Evolutionary conservation across 2,113 vertebrate species (phyloP).

Genomic region (Barnardius zonarius): DNA sequence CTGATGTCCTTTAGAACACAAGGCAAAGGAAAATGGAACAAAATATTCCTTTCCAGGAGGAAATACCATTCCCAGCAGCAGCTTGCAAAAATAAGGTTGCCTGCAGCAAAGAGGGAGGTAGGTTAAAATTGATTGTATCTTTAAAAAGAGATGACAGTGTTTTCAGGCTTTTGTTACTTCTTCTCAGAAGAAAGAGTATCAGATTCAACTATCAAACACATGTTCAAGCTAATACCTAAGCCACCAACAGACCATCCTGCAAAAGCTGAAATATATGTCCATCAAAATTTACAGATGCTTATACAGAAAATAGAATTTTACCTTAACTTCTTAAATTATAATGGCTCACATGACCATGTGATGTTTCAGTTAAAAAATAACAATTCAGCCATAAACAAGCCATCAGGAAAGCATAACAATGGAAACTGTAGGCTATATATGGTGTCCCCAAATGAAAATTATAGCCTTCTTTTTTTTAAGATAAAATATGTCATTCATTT

Average conservation of each 20-base stretch:
- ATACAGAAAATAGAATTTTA: background rate
- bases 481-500: background rate
- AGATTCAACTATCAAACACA: background rate
- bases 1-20: background rate
- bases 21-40: background rate
- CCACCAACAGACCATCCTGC: background rate
- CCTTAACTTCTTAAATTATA: background rate
- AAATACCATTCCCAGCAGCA: background rate
- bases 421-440: background rate
- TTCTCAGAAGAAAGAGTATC: background rate
- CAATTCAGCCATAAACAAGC: background rate
- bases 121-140: background rate
- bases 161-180: background rate
- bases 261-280: background rate
- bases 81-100: background rate
- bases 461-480: background rate
- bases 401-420: background rate
- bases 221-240: background rate
- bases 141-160: background rate
- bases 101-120: background rate
- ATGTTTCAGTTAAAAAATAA: background rate
- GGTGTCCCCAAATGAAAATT: background rate
- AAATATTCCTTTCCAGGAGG: background rate
- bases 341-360: background rate
- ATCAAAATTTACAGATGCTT: background rate